These are phyloP conservation scores for Drosophila paramelanica DNA, from an alignment of 2,888 invertebrate genomes.

Conservation along the genomic window DNA sequence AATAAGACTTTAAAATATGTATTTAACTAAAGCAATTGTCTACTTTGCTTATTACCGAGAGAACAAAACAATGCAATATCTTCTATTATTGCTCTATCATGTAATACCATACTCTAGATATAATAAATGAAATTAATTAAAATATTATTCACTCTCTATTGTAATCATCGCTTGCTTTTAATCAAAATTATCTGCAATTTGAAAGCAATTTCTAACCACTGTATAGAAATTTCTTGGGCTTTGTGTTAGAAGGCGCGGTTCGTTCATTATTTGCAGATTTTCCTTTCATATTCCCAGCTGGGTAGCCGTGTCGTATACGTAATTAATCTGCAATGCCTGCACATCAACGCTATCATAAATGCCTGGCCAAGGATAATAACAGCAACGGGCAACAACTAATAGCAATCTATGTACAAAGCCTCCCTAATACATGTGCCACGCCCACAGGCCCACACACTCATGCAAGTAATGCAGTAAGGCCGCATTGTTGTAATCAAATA, in stretches of 20 bases:
- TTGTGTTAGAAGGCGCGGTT: not conserved
- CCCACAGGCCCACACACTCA: constrained; percentile 8
- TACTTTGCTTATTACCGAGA: too few species aligned
- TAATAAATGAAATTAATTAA: constrained; percentile 4
- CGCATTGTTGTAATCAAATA: constrained; percentile 66
- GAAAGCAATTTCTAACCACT: not conserved
- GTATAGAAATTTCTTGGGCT: constrained; percentile 4
- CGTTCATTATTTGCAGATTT: too few species aligned
- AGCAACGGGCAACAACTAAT: constrained; percentile 29
- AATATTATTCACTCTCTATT: not conserved
- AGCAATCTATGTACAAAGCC: constrained; percentile 40
- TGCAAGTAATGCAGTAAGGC: constrained; percentile 30
- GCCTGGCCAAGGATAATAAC: constrained; percentile 40
- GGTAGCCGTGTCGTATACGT: constrained; percentile 37
- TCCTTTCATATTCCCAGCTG: too few species aligned
- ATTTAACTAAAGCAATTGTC: too few species aligned
- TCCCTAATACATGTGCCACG: constrained; percentile 12
- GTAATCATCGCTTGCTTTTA: not conserved
- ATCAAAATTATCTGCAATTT: not conserved
- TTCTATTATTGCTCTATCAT: not conserved
- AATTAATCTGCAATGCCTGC: constrained; percentile 53
- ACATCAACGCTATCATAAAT: constrained; percentile 57
- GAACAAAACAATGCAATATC: not conserved
- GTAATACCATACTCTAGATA: not conserved
- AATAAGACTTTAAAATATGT: too few species aligned